phyloP scores from a whole-genome alignment of 2,113 vertebrate genomes.

The Jacana jacana region DNA sequence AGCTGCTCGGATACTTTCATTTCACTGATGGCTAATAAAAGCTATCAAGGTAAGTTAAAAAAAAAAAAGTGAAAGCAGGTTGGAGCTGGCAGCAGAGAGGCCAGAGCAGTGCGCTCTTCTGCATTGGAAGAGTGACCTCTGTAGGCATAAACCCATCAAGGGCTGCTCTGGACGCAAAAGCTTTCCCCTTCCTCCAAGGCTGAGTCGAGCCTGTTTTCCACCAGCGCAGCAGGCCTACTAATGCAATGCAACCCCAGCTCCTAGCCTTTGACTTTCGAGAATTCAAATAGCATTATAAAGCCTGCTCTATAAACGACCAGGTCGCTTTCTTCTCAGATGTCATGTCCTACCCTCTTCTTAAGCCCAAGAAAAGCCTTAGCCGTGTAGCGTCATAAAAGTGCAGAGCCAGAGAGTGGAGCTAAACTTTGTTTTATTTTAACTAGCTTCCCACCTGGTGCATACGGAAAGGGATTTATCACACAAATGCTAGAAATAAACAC shows the following conservation, averaged over 20 bases:
- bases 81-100: background rate
- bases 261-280: background rate
- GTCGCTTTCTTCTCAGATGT: background rate
- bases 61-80: background rate
- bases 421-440: background rate
- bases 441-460: background rate
- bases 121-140: slow-evolving; percentile 82
- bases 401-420: background rate
- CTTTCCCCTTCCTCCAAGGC: background rate
- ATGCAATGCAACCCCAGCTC: background rate
- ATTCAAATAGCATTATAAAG: background rate
- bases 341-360: background rate
- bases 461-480: background rate
- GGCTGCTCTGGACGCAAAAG: background rate
- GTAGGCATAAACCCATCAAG: slow-evolving; percentile 63
- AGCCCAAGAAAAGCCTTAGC: background rate
- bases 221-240: slow-evolving; percentile 19
- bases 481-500: background rate
- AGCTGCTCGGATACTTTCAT: background rate
- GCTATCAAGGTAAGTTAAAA: slow-evolving; percentile 12
- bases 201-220: background rate
- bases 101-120: background rate
- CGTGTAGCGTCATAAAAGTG: background rate
- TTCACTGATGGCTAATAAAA: background rate
- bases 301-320: background rate